Evolutionary conservation across 2,113 vertebrate genomes (phyloP).

Genomic region (Silurus asotus): DNA sequence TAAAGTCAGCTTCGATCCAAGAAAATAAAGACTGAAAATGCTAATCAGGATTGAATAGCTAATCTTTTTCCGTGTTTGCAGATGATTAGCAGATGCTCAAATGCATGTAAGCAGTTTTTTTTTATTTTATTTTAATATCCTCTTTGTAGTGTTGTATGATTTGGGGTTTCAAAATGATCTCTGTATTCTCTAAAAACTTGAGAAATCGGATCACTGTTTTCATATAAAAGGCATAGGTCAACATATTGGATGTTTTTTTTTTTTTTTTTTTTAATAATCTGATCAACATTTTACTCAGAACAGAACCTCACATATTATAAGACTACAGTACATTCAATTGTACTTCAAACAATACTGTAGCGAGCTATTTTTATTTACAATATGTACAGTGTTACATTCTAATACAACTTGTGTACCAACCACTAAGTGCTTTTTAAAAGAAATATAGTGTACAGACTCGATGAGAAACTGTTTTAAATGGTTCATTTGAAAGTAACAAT

Average conservation of each 20-base stretch:
- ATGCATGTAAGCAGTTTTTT: too few relatives aligned
- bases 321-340: slow-evolving; percentile 85
- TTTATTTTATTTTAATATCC: neutral
- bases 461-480: slow-evolving; percentile 6
- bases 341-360: slow-evolving; percentile 79
- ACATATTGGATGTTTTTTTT: slow-evolving; percentile 67
- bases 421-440: slow-evolving; percentile 62
- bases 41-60: neutral
- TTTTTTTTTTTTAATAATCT: slow-evolving; percentile 68
- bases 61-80: neutral
- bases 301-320: slow-evolving; percentile 81
- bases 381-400: slow-evolving; percentile 81
- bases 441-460: slow-evolving; percentile 51
- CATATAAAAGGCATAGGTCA: slow-evolving; percentile 50
- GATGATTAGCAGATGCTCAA: neutral
- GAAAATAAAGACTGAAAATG: neutral
- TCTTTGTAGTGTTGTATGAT: neutral
- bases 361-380: slow-evolving; percentile 81
- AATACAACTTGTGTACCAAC: slow-evolving; percentile 56
- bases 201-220: neutral
- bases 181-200: neutral
- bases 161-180: neutral
- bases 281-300: slow-evolving; percentile 84
- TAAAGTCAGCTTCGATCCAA: neutral
- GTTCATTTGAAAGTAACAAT: neutral